Evolutionary conservation across 1,140 invertebrate species (phyloP).

Genomic region (Drosophila sturtevanti): DNA sequence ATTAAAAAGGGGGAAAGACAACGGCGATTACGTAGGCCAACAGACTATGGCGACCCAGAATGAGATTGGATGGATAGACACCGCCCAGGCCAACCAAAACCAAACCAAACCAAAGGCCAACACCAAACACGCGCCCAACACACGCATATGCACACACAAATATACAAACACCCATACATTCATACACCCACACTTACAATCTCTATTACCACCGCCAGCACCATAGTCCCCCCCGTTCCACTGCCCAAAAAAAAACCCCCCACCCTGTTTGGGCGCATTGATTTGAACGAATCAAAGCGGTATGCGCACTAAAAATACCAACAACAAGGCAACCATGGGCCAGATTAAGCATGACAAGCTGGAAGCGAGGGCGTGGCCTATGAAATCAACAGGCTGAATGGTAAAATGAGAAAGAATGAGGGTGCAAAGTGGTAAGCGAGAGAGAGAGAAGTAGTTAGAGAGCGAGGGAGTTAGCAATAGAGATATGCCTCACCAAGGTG

Average conservation of each 20-base stretch:
- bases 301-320: conserved; percentile 80
- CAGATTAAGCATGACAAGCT: conserved; percentile 69
- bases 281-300: conserved; percentile 81
- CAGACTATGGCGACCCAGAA: conserved; percentile 18
- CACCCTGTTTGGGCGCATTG: conserved; percentile 64
- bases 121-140: conserved; percentile 54
- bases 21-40: conserved; percentile 60
- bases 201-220: not conserved
- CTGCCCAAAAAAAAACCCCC: conserved; percentile 1
- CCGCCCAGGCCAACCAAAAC: conserved; percentile 33
- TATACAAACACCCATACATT: not conserved
- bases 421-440: not conserved
- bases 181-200: not conserved
- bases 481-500: conserved; percentile 25
- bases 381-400: conserved; percentile 57
- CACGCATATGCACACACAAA: conserved; percentile 32
- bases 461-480: conserved; percentile 1
- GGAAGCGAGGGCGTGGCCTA: conserved; percentile 63
- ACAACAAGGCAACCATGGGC: conserved; percentile 60
- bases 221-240: no score
- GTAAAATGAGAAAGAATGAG: not conserved
- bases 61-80: conserved; percentile 20
- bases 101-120: conserved; percentile 60
- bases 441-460: conserved; percentile 15
- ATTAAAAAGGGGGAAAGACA: conserved; percentile 72